Evolutionary conservation across 92 coral and sea anemone genomes (phyloP), one percentile per base, ranked within the genome.

Genomic region (Micromussa lordhowensis): DNA sequence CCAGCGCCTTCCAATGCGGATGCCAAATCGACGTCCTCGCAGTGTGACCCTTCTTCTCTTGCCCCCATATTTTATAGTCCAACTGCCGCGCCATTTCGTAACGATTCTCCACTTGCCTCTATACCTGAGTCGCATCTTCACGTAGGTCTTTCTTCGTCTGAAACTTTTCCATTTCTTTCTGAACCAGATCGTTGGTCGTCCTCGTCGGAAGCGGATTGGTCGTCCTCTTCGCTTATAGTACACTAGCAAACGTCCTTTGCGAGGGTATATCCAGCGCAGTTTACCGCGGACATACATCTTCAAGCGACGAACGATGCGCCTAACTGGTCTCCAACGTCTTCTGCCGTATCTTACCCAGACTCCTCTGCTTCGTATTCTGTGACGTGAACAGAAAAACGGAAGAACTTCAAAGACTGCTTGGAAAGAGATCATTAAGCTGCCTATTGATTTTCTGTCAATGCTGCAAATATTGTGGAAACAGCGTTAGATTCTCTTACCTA

Each of bases 1-100:
- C 90, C 90, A 87, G 32, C 86, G 79, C 1, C 86, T n/a, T 79
- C 85, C 78, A 8, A 86, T 59, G 38, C 51, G 83, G 83, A 86
- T 66, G 29, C 89, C 89, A 68, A 86, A 86, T 48, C 77, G 77
- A 10, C 59, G 36, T 10, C 89, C 89, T 16, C 89, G 89, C 73
- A 86, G 14, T 15, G 17, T 59, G 48, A 86, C 32, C 54, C 66
- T 86, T 49, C 64, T 54, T 28, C 14, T 8, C 32, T 40, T 15
- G 19, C 74, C 74, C 9, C 24, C 5, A 13, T 61, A 64, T 1
- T 15, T 18, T 32, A 86, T 53, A 26, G 21, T 16, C 89, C 89
- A 86, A 15, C 31, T 19, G 8, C 89, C 77, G 40, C 49, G 58
- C 34, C 34, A 3, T 86, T 40, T 77, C n/a, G 5, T 29, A 75